Evolutionary conservation across 2,888 invertebrate species (phyloP).

Genomic region (Amorpha juglandis): DNA sequence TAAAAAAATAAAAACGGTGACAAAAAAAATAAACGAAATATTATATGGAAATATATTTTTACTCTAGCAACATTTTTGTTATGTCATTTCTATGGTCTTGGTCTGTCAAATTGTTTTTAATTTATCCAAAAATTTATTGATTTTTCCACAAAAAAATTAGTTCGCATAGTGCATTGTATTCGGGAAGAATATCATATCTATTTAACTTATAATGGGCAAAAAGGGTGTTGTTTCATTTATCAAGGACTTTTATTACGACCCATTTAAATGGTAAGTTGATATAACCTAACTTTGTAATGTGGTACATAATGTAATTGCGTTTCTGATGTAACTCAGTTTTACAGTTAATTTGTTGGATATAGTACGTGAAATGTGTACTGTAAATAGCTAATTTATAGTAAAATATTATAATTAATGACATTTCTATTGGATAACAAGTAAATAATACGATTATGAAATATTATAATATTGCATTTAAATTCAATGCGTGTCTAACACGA

Average conservation of each 20-base stretch:
- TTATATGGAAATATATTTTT: background rate
- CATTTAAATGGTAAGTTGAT: slow-evolving; percentile 89
- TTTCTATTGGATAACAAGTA: background rate
- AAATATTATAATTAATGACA: background rate
- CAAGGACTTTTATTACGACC: slow-evolving; percentile 88
- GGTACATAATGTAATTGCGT: slow-evolving; percentile 28
- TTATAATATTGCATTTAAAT: background rate
- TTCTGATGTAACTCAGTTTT: slow-evolving; percentile 13
- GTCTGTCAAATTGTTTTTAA: slow-evolving; percentile 28
- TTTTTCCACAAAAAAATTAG: slow-evolving; percentile 41
- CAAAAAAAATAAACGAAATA: too few relatives aligned
- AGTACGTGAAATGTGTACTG: background rate
- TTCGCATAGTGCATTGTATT: slow-evolving; percentile 36
- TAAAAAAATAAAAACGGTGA: too few relatives aligned
- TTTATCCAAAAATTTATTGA: slow-evolving; percentile 37
- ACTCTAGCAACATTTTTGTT: background rate
- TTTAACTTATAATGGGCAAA: slow-evolving; percentile 83
- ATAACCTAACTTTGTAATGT: slow-evolving; percentile 59
- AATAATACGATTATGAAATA: background rate
- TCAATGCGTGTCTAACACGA: background rate
- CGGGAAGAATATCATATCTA: slow-evolving; percentile 35
- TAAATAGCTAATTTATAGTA: background rate
- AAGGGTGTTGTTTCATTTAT: slow-evolving; percentile 82
- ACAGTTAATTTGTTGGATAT: slow-evolving; percentile 2
- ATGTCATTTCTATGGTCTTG: background rate